Base-by-base conservation (phyloP, 23 tunicate genomes). In the Trididemnum miniatum region DNA sequence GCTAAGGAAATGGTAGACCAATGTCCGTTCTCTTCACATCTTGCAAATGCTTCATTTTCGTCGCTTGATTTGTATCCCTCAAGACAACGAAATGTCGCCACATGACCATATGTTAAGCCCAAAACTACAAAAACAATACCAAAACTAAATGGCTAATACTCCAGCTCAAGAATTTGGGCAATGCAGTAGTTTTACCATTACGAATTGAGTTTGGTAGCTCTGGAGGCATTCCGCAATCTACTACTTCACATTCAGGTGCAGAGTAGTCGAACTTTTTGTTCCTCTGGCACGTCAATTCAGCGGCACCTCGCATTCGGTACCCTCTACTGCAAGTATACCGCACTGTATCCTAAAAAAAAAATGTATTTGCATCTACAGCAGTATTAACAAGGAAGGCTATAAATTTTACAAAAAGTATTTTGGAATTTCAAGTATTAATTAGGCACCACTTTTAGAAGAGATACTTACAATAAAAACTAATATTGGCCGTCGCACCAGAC, bases 301-400 rank as follows among this genome's bases (percentile, higher is more conserved):
- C 35, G 36, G 78, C 82, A 2, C 97, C 97, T 1, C 59, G 57
- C 91, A 92, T 44, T 49, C 57, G 18, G 65, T 86, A 73, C 0
- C 97, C 97, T 27, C 75, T 80, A 20, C 20, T 64, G 62, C 97
- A 92, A 2, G 32, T 31, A 64, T 82, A 86, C 0, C 26, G 34
- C 3, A 87, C 0, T 2, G 24, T 35, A 44, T 87, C 91, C 91
- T 87, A n/a, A n/a, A n/a, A n/a, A n/a, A n/a, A n/a, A n/a, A n/a
- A n/a, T n/a, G n/a, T n/a, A n/a, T n/a, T n/a, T n/a, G n/a, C n/a
- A n/a, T n/a, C n/a, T n/a, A n/a, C n/a, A n/a, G n/a, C n/a, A n/a
- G n/a, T n/a, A n/a, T n/a, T n/a, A n/a, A n/a, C n/a, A n/a, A n/a
- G n/a, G n/a, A n/a, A n/a, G n/a, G n/a, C n/a, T n/a, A n/a, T n/a